These are phyloP conservation scores for Agrilus biguttatus DNA, from an alignment of 2,888 invertebrate genomes.

Conservation along the genomic window DNA sequence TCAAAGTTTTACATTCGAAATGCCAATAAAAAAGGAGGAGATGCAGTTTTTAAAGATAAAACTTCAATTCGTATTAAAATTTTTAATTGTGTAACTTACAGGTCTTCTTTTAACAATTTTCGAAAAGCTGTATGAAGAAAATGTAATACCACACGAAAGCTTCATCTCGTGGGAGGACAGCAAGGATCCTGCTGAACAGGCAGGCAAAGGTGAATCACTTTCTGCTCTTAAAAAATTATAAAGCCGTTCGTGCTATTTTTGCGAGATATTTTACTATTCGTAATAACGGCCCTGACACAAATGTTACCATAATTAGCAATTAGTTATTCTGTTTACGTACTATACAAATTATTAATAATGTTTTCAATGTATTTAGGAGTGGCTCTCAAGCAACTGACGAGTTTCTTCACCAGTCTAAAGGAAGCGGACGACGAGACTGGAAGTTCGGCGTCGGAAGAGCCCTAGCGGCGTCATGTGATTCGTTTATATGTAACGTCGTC, in stretches of 20 bases:
- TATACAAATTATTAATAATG: not conserved
- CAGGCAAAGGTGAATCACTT: constrained; percentile 53
- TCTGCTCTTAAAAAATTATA: no score
- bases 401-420: constrained; percentile 55
- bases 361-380: constrained; percentile 36
- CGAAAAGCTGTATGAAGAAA: constrained; percentile 62
- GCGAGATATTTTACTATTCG: no score
- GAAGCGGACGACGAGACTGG: constrained; percentile 45
- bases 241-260: no score
- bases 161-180: constrained; percentile 69
- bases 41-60: no score
- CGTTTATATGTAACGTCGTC: constrained; percentile 8
- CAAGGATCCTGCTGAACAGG: constrained; percentile 51
- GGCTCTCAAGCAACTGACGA: constrained; percentile 55
- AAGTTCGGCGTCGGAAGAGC: constrained; percentile 22
- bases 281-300: no score
- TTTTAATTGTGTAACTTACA: constrained; percentile 30
- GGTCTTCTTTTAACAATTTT: constrained; percentile 65
- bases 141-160: constrained; percentile 65
- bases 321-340: no score
- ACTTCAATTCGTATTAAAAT: no score
- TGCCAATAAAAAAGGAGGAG: not conserved
- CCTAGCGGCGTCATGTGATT: constrained; percentile 15
- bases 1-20: not conserved
- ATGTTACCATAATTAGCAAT: no score